A percentile compares a stretch with the other conserved stretches of the same genome.
These are phyloP conservation scores for Andrena trimmerana DNA, from an alignment of 2,888 invertebrate species.

Conservation along the genomic window DNA sequence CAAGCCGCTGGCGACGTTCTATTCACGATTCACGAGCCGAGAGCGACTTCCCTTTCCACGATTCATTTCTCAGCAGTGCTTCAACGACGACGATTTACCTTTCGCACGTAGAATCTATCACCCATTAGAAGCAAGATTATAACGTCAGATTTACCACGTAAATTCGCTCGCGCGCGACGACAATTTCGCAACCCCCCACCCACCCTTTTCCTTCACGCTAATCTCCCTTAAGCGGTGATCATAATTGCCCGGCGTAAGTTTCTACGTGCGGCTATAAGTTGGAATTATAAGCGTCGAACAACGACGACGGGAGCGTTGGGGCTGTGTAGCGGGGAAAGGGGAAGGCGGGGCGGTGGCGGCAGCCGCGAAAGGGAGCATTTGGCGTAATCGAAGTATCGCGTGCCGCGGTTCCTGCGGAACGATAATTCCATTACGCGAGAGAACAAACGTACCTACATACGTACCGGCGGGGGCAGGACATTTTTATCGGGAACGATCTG, in stretches of 20 bases:
- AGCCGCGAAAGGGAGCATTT: slow-evolving; percentile 67
- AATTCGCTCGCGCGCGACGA: slow-evolving; percentile 18
- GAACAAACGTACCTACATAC: slow-evolving; percentile 74
- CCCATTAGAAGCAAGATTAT: slow-evolving; percentile 16
- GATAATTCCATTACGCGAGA: slow-evolving; percentile 78
- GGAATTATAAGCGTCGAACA: slow-evolving; percentile 50
- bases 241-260: slow-evolving; percentile 29
- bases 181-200: background rate
- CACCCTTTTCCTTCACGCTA: background rate
- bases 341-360: slow-evolving; percentile 14
- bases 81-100: slow-evolving; percentile 56
- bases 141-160: slow-evolving; percentile 24
- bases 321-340: background rate
- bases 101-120: slow-evolving; percentile 23
- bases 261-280: slow-evolving; percentile 1
- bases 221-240: slow-evolving; percentile 10
- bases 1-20: slow-evolving; percentile 56
- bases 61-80: slow-evolving; percentile 44
- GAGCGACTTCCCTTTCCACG: slow-evolving; percentile 1
- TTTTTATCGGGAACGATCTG: slow-evolving; percentile 73
- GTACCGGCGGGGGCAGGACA: slow-evolving; percentile 56
- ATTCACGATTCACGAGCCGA: slow-evolving; percentile 42
- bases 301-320: background rate
- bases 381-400: slow-evolving; percentile 79
- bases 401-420: slow-evolving; percentile 68